Conservation (phyloP, 2,797 vertebrate genomes). For the Eospalax fontanierii region DNA sequence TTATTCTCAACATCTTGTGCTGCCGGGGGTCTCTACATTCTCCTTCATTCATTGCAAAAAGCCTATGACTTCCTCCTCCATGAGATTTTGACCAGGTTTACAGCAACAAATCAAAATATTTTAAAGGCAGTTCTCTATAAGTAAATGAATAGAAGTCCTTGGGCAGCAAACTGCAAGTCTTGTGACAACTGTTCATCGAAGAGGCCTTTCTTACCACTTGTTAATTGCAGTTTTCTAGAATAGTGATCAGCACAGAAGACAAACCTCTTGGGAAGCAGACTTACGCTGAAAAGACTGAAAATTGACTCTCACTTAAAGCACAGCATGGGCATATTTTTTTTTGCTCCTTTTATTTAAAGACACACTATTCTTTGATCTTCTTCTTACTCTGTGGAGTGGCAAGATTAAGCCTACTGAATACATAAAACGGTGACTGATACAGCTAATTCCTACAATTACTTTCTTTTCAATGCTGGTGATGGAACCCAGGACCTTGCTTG, state of each 20-base stretch:
- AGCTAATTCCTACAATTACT: conserved; percentile 40
- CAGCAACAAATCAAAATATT: background rate
- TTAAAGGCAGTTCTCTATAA: background rate
- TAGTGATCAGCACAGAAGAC: conserved; percentile 37
- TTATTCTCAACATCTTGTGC: background rate
- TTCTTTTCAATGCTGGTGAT: background rate
- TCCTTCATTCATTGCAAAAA: background rate
- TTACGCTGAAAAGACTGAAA: background rate
- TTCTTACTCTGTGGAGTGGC: background rate
- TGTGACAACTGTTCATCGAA: background rate
- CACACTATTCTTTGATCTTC: background rate
- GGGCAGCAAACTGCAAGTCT: background rate
- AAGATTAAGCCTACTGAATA: conserved; percentile 14
- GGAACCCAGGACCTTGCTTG: background rate
- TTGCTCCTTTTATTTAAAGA: conserved; percentile 33
- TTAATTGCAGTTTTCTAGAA: background rate
- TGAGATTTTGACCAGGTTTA: background rate
- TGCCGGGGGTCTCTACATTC: background rate
- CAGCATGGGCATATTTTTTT: background rate
- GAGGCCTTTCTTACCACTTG: background rate
- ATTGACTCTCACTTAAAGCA: background rate
- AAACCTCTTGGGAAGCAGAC: conserved; percentile 9
- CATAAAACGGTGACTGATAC: conserved; percentile 30
- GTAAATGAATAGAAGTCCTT: background rate
- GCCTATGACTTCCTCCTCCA: background rate